phyloP scores from a whole-genome alignment of 2,797 vertebrate species.

The Loris lydekkerianus region DNA sequence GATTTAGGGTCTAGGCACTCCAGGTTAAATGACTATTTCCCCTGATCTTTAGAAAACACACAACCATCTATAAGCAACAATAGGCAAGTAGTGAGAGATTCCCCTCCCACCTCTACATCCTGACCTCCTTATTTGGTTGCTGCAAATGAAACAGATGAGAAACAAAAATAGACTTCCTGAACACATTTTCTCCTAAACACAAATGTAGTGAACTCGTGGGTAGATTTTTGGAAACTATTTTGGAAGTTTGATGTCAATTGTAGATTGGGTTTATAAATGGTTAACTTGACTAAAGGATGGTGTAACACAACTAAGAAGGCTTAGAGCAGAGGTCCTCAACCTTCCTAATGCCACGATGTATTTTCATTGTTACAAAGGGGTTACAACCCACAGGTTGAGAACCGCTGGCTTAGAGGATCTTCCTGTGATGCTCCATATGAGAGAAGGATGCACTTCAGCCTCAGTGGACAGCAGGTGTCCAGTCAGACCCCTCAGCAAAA shows the following conservation, averaged over 20 bases:
- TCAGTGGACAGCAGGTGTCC: not conserved
- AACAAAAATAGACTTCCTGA: slow-evolving; percentile 22
- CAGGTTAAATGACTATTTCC: not conserved
- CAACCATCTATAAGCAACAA: not conserved
- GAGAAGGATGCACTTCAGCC: not conserved
- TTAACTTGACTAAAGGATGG: not conserved
- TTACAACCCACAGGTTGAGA: no score
- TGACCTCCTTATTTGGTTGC: not conserved
- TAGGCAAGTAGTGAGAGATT: not conserved
- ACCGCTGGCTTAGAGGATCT: not conserved
- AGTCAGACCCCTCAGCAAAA: not conserved
- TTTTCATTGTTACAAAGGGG: no score
- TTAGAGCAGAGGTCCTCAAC: not conserved
- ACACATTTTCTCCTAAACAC: slow-evolving; percentile 23
- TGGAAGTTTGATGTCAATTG: not conserved
- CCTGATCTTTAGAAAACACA: not conserved
- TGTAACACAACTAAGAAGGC: not conserved
- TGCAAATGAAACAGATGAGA: slow-evolving; percentile 42
- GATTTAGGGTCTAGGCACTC: not conserved
- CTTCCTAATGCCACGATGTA: no score
- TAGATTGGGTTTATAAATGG: slow-evolving; percentile 12
- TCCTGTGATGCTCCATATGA: not conserved
- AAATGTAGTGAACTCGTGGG: not conserved
- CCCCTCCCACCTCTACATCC: not conserved
- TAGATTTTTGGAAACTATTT: slow-evolving; percentile 28